Conservation (phyloP, 2,797 vertebrate genomes). For the Tapirus indicus region DNA sequence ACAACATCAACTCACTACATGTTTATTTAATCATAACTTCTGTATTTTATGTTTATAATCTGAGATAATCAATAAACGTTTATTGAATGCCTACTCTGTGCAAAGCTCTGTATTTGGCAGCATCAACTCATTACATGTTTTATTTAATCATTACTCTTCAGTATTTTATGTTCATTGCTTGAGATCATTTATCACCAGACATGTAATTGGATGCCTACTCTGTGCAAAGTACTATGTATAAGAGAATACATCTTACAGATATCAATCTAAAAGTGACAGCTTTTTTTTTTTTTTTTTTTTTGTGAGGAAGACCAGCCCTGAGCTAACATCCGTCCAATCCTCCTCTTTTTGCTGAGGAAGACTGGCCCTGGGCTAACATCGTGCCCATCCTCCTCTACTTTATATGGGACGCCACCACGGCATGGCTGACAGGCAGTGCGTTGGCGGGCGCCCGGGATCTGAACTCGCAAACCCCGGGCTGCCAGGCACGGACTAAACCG, state of each 20-base stretch:
- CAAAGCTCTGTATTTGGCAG: background rate
- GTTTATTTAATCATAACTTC: conserved; percentile 53
- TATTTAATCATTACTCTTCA: background rate
- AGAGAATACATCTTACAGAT: conserved; percentile 52
- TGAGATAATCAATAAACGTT: conserved; percentile 21
- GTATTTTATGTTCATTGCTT: conserved; percentile 25
- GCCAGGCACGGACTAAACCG: too few relatives aligned
- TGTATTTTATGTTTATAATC: conserved; percentile 48
- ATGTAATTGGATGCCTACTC: background rate
- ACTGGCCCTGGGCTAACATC: too few relatives aligned
- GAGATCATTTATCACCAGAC: conserved; percentile 21
- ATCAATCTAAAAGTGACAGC: conserved; percentile 51
- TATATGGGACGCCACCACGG: too few relatives aligned
- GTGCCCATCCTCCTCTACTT: too few relatives aligned
- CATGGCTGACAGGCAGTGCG: too few relatives aligned
- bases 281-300: too few relatives aligned
- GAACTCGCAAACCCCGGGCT: too few relatives aligned
- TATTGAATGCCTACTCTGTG: conserved; percentile 33
- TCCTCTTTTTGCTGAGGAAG: too few relatives aligned
- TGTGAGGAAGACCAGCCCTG: too few relatives aligned
- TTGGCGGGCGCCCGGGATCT: too few relatives aligned
- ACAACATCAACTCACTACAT: background rate
- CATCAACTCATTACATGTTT: background rate
- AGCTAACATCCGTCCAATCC: too few relatives aligned
- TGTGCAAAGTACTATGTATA: background rate